A percentile compares a stretch with the other conserved stretches of the same genome.
These are phyloP conservation scores for Melanostoma scalare DNA, from an alignment of 2,888 invertebrate species.

Conservation along the genomic window DNA sequence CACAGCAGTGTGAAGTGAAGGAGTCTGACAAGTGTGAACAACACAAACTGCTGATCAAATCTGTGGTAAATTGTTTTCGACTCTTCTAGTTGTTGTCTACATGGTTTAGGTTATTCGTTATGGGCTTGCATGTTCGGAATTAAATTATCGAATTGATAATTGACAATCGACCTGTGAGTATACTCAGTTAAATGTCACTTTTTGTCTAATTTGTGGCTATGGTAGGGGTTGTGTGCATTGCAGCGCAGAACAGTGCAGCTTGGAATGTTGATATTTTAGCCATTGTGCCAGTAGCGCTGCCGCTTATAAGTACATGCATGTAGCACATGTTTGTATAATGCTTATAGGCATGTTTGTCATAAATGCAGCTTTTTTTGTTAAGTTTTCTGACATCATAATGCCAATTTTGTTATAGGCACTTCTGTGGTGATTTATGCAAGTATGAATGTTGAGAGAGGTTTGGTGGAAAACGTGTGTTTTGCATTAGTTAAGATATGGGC, in stretches of 20 bases:
- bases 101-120: background rate
- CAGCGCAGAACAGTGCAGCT: background rate
- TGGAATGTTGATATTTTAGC: constrained; percentile 11
- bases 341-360: constrained; percentile 5
- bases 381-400: constrained; percentile 27
- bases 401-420: constrained; percentile 2
- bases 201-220: constrained; percentile 63
- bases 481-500: constrained; percentile 12
- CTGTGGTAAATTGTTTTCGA: constrained; percentile 46
- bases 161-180: constrained; percentile 67
- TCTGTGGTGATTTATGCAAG: constrained; percentile 12
- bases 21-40: constrained; percentile 29
- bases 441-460: constrained; percentile 25
- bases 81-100: constrained; percentile 5
- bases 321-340: background rate
- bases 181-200: constrained; percentile 48
- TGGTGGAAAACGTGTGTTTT: constrained; percentile 28
- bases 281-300: constrained; percentile 12
- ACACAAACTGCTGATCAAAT: constrained; percentile 45
- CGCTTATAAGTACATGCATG: no score
- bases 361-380: constrained; percentile 17
- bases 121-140: constrained; percentile 37
- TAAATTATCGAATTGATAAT: constrained; percentile 64
- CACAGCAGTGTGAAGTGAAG: background rate
- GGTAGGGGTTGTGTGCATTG: constrained; percentile 4